Evolutionary conservation across 1,140 invertebrate genomes (phyloP), one percentile per base, ranked within the genome.

Genomic region (Pseudomyrmex gracilis): DNA sequence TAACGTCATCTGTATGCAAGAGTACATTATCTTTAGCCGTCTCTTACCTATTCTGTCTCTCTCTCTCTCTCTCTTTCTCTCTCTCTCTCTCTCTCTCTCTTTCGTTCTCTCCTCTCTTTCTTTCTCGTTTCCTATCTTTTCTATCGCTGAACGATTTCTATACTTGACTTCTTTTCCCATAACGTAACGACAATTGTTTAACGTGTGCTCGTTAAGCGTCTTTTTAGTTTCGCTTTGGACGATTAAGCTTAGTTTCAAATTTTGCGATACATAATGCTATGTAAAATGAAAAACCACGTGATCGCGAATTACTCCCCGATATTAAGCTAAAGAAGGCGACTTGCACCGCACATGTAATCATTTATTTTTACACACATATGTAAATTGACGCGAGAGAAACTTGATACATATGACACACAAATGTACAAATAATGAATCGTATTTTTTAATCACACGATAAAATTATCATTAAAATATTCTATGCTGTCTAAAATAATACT

Each of bases 1-100:
- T 87, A 87, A 84, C 86, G 64, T 83, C 85, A 87, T 87, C 85
- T 87, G 85, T 87, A 87, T 87, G 86, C 86, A 84, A 17, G 70
- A 78, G 82, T 84, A 80, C 49, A 87, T 86, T 86, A 87, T 87
- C 86, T 87, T 82, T 84, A 78, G 67, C 49, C 51, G 61, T 67
- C 53, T 74, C 73, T 58, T 61, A 49, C 58, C 13, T 51, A 24
- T 53, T 22, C 22, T 63, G 2, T n/a, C 53, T 24, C 34, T 12
- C 24, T 47, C 2, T 68, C 70, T 10, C 51, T 13, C 45, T 1
- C n/a, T 51, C 12, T 2, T 15, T 66, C 64, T 7, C 43, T 73
- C 61, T 55, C n/a, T 24, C 76, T 61, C 17, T 2, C 12, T 24
- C 34, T 43, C n/a, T 63, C 22, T 24, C 45, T 5, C 12, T 49